Percentiles rank a stretch among this genome's conserved stretches.
Evolutionary conservation across 2,797 vertebrate species (phyloP).

Genomic region (Bradypus variegatus): DNA sequence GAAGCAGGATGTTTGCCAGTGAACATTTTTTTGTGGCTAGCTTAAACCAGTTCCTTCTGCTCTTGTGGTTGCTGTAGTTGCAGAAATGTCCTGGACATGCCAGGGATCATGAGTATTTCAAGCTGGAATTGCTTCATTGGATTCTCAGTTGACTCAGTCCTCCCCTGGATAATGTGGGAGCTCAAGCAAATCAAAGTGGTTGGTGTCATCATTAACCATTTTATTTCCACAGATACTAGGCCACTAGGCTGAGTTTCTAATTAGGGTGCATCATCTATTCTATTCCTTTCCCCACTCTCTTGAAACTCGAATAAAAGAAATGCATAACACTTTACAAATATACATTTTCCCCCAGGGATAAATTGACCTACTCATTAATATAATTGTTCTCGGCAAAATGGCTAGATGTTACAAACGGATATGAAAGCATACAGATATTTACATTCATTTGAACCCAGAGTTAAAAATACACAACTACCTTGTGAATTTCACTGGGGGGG

Average conservation of each 20-base stretch:
- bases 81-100: too few relatives aligned
- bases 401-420: neutral
- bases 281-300: neutral
- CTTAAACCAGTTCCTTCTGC: too few relatives aligned
- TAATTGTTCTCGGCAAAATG: neutral
- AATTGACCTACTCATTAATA: conserved; percentile 6
- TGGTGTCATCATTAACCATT: too few relatives aligned
- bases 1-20: too few relatives aligned
- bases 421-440: conserved; percentile 16
- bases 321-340: neutral
- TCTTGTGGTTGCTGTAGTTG: too few relatives aligned
- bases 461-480: neutral
- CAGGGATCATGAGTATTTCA: too few relatives aligned
- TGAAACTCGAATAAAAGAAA: conserved; percentile 30
- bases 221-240: neutral
- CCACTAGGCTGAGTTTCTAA: neutral
- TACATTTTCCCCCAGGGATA: neutral
- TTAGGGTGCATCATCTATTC: neutral
- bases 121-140: too few relatives aligned
- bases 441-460: conserved; percentile 4
- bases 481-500: neutral
- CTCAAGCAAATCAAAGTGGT: neutral
- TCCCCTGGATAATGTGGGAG: too few relatives aligned
- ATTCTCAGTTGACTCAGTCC: too few relatives aligned
- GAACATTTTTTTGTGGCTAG: too few relatives aligned